Evolutionary conservation across 2,797 vertebrate genomes (phyloP).

Genomic region (Enteromius radiatus): DNA sequence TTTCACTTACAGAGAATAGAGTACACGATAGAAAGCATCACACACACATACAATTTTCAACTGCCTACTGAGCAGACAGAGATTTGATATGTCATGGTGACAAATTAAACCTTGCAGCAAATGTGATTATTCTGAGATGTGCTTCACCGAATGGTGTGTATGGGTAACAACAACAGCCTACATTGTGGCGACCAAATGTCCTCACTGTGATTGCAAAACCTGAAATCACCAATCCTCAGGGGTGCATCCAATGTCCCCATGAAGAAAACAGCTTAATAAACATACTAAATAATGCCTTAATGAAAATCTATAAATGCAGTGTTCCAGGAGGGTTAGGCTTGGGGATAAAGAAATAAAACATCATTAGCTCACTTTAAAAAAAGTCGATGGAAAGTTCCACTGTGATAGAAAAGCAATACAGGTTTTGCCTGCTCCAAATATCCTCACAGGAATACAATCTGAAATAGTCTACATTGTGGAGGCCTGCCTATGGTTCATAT

Average conservation of each 20-base stretch:
- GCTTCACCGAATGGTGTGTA: constrained; percentile 56
- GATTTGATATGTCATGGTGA: constrained; percentile 38
- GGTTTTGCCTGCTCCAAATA: not conserved
- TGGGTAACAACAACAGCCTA: not conserved
- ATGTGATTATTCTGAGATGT: constrained; percentile 68
- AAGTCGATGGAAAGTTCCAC: not conserved
- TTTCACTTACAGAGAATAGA: not conserved
- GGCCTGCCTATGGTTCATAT: not conserved
- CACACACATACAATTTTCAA: constrained; percentile 12
- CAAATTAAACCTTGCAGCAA: constrained; percentile 53
- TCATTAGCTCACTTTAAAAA: not conserved
- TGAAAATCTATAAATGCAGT: constrained; percentile 3
- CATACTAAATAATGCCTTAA: not conserved
- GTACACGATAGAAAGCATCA: not conserved
- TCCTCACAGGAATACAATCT: not conserved
- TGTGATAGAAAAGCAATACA: not conserved
- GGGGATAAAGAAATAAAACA: constrained; percentile 1
- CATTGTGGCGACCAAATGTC: not conserved
- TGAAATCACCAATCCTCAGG: not conserved
- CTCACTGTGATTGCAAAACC: not conserved
- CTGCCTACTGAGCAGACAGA: constrained; percentile 50
- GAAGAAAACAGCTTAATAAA: constrained; percentile 2
- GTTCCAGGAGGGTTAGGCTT: not conserved
- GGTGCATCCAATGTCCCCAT: not conserved
- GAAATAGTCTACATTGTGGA: not conserved